Percentiles rank a stretch among this genome's conserved stretches.
These are phyloP conservation scores for Thunnus maccoyii DNA, from an alignment of 2,113 vertebrate genomes.

Conservation along the genomic window DNA sequence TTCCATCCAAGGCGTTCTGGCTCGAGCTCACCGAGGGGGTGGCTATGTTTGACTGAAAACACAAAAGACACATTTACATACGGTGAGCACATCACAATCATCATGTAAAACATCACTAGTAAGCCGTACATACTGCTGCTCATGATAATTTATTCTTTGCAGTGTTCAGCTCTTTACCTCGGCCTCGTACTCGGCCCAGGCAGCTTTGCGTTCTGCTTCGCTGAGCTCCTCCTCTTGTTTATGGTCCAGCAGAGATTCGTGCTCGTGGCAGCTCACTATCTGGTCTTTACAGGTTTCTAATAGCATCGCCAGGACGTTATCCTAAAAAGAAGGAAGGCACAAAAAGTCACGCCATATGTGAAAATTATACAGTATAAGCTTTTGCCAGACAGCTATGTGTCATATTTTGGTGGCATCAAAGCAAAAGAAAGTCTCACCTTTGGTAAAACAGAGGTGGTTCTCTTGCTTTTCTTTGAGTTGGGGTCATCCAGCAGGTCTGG, in stretches of 20 bases:
- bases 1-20: slow-evolving; percentile 37
- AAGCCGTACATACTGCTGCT: too few relatives aligned
- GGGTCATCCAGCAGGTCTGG: slow-evolving; percentile 93
- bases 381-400: neutral
- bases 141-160: too few relatives aligned
- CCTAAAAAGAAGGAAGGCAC: slow-evolving; percentile 79
- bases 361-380: neutral
- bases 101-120: neutral
- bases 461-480: slow-evolving; percentile 92
- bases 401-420: too few relatives aligned
- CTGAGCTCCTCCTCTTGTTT: slow-evolving; percentile 96
- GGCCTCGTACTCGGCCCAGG: slow-evolving; percentile 96
- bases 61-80: slow-evolving; percentile 9
- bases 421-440: slow-evolving; percentile 75
- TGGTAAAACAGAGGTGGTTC: slow-evolving; percentile 87
- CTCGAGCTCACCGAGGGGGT: neutral
- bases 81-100: neutral
- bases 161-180: slow-evolving; percentile 86
- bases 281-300: slow-evolving; percentile 90
- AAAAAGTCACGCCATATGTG: neutral
- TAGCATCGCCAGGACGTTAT: slow-evolving; percentile 88
- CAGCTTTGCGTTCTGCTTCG: slow-evolving; percentile 93
- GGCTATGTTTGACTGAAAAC: slow-evolving; percentile 49
- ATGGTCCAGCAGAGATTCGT: slow-evolving; percentile 96
- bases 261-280: slow-evolving; percentile 95